Evolutionary conservation across 2,113 vertebrate species (phyloP).

Genomic region (Ictalurus punctatus): DNA sequence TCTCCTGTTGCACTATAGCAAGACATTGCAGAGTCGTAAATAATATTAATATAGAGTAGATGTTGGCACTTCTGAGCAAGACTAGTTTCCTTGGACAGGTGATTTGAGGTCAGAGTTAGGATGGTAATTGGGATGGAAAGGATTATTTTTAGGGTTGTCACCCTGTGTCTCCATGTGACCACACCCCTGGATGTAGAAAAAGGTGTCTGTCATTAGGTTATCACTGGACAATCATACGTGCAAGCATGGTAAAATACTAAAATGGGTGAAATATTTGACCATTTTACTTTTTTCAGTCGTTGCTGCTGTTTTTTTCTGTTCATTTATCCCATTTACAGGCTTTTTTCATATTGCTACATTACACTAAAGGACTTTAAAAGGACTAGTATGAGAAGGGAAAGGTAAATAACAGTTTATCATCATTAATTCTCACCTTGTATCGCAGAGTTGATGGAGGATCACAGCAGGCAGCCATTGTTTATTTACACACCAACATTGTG

Average conservation of each 20-base stretch:
- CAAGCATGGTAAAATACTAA: not conserved
- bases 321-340: not conserved
- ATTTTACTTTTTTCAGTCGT: not conserved
- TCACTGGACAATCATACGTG: not conserved
- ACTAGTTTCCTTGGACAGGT: not conserved
- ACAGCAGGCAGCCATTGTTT: conserved; percentile 3
- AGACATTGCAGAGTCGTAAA: not conserved
- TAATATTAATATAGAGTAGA: not conserved
- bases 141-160: not conserved
- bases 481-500: not conserved
- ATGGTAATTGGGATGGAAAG: not conserved
- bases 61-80: not conserved
- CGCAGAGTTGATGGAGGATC: not conserved
- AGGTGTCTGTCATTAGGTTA: not conserved
- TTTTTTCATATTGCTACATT: not conserved
- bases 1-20: not conserved
- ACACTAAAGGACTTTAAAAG: not conserved
- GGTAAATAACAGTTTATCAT: not conserved
- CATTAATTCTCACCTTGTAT: not conserved
- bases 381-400: not conserved
- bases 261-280: not conserved
- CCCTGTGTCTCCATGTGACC: not conserved
- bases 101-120: not conserved
- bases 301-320: not conserved
- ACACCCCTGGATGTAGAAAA: not conserved